phyloP scores from a whole-genome alignment of 2,113 vertebrate genomes.

The Podiceps cristatus region DNA sequence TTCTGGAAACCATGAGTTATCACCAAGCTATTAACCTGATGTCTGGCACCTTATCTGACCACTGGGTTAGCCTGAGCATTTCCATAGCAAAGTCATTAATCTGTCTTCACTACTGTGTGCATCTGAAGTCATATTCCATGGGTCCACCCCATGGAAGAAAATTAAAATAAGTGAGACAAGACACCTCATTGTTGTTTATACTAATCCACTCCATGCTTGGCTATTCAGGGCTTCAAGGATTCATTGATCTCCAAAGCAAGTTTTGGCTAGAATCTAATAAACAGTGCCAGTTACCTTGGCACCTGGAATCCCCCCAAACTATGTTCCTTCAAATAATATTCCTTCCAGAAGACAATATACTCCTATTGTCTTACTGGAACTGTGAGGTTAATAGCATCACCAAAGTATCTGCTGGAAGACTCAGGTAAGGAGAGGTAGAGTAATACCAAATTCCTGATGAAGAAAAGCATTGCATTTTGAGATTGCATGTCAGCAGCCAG shows the following conservation, averaged over 20 bases:
- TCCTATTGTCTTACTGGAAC: background rate
- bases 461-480: fast-evolving
- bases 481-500: background rate
- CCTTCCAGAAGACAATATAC: background rate
- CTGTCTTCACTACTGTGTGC: background rate
- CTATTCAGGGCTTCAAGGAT: background rate
- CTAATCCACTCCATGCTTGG: background rate
- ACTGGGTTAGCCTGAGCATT: background rate
- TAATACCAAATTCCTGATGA: background rate
- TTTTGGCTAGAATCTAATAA: background rate
- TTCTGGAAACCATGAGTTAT: background rate
- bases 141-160: background rate
- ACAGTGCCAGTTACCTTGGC: background rate
- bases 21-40: background rate
- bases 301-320: background rate
- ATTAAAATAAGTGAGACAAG: background rate
- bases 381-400: background rate
- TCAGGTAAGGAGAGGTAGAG: background rate
- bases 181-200: background rate
- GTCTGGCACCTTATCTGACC: background rate
- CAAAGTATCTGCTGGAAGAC: background rate
- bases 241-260: background rate
- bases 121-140: background rate
- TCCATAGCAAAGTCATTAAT: background rate
- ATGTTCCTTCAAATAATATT: background rate